Evolutionary conservation across 2,797 vertebrate species (phyloP).

Genomic region (Propithecus deckenii): DNA sequence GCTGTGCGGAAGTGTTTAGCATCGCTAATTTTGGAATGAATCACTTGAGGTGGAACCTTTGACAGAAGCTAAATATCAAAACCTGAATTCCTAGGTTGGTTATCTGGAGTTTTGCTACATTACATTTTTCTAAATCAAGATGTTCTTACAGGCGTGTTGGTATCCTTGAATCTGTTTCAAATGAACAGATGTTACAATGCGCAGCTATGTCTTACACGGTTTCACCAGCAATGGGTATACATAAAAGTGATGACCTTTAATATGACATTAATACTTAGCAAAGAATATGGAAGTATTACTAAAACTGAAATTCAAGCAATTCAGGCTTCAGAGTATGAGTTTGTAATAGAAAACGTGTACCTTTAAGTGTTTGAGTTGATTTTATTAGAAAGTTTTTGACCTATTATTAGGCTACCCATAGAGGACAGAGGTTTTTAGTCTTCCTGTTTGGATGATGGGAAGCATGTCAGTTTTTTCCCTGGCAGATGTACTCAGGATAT

Average conservation of each 20-base stretch:
- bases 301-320: constrained; percentile 48
- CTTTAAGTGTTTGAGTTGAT: constrained; percentile 33
- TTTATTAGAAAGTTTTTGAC: constrained; percentile 34
- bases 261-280: neutral
- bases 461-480: constrained; percentile 56
- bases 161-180: constrained; percentile 44
- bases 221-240: constrained; percentile 32
- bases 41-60: constrained; percentile 56
- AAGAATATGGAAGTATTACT: neutral
- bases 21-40: constrained; percentile 62
- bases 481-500: constrained; percentile 7
- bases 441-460: constrained; percentile 66
- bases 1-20: constrained; percentile 53
- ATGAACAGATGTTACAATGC: constrained; percentile 43
- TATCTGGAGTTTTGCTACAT: constrained; percentile 52
- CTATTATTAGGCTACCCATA: neutral
- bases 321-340: neutral
- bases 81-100: constrained; percentile 38
- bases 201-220: neutral
- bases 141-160: neutral
- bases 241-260: neutral
- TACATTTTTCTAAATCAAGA: constrained; percentile 23
- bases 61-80: constrained; percentile 64
- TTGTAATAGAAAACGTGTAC: constrained; percentile 13
- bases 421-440: neutral